phyloP scores from a whole-genome alignment of 2,888 invertebrate genomes.

The Limenitis arthemis region DNA sequence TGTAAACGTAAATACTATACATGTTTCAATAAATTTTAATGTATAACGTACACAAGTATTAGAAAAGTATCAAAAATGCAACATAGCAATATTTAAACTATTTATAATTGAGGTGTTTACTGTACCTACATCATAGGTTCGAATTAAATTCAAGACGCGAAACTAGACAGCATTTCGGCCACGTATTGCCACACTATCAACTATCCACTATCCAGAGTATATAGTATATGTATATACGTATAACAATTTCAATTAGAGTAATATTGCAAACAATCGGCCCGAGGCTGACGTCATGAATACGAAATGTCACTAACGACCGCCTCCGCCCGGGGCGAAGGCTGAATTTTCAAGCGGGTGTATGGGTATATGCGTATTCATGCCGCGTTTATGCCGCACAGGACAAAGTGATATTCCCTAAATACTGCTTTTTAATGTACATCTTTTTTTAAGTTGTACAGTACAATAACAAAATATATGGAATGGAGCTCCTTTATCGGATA shows the following conservation, averaged over 20 bases:
- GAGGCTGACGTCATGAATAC: constrained; percentile 69
- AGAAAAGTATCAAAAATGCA: too few relatives aligned
- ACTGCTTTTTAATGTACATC: constrained; percentile 4
- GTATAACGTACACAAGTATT: too few relatives aligned
- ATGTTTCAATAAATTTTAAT: too few relatives aligned
- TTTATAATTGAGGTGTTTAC: too few relatives aligned
- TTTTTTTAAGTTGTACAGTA: not conserved
- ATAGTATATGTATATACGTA: constrained; percentile 37
- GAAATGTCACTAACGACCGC: constrained; percentile 69
- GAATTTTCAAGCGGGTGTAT: constrained; percentile 57
- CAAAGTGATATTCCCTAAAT: constrained; percentile 17
- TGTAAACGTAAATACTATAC: too few relatives aligned
- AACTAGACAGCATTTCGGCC: constrained; percentile 34
- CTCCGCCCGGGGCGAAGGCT: constrained; percentile 38
- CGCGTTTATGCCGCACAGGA: constrained; percentile 16
- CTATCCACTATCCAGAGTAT: constrained; percentile 39
- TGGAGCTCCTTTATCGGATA: too few relatives aligned
- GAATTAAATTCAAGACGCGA: constrained; percentile 16
- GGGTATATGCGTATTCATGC: constrained; percentile 10
- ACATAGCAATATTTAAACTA: too few relatives aligned
- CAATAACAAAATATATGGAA: not conserved
- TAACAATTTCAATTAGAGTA: constrained; percentile 71
- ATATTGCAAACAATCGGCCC: constrained; percentile 71
- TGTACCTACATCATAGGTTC: not conserved
- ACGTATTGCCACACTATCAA: constrained; percentile 33